Evolutionary conservation across 2,888 invertebrate species (phyloP).

Genomic region (Pachliopta kotzebuea): DNA sequence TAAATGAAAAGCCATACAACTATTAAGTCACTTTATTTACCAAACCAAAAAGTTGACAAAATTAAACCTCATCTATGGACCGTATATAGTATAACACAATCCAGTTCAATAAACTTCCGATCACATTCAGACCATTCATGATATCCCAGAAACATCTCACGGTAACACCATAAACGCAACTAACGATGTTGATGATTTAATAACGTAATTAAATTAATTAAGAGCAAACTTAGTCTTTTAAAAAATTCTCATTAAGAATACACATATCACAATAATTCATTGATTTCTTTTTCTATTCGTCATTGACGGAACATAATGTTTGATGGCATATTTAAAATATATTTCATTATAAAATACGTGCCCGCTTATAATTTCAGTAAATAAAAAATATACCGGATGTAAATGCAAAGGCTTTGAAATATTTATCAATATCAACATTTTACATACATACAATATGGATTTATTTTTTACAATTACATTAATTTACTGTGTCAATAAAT

Average conservation of each 20-base stretch:
- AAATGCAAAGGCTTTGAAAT: constrained; percentile 15
- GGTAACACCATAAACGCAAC: constrained; percentile 10
- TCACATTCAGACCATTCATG: constrained; percentile 2
- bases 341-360: too few species aligned
- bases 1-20: constrained; percentile 40
- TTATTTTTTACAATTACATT: constrained; percentile 16
- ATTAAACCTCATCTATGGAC: constrained; percentile 75
- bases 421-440: constrained; percentile 16
- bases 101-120: constrained; percentile 1
- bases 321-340: too few species aligned
- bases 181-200: constrained; percentile 8
- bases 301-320: too few species aligned
- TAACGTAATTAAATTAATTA: constrained; percentile 13
- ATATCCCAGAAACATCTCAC: not conserved
- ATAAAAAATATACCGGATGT: constrained; percentile 5
- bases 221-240: constrained; percentile 25
- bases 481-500: constrained; percentile 22
- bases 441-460: constrained; percentile 10
- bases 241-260: constrained; percentile 9
- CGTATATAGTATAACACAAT: constrained; percentile 36
- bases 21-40: constrained; percentile 76
- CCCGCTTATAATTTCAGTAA: not conserved
- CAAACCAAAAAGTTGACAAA: constrained; percentile 75
- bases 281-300: constrained; percentile 2
- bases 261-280: constrained; percentile 28